Base-by-base conservation (phyloP, 2,888 invertebrate genomes). In the Sarcophaga carnaria region DNA sequence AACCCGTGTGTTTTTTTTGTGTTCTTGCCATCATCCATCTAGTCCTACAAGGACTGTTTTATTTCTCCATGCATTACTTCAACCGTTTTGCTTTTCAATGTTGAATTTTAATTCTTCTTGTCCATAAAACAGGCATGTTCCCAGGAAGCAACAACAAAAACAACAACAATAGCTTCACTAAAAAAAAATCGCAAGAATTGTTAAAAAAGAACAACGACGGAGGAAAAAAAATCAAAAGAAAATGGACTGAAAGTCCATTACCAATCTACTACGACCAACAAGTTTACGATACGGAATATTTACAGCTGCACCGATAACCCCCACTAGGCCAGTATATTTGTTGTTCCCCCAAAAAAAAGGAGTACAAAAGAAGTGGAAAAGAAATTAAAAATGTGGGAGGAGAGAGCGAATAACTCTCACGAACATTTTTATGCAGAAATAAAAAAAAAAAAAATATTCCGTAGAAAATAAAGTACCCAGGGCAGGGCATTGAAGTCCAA, bases 51-150 rank as follows among this genome's bases (percentile, higher is more conserved):
- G 27, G 27, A 27, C 27, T 83, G 63, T 37, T 20, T 45, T 67
- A 6, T 54, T 70, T 14, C 20, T 60, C 14, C 75, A 70, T 70
- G 49, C 45, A 70, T 76, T 71, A 70, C 4, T 62, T 62, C 75
- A 64, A 69, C 60, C 80, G 49, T 70, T 75, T 69, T 37, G 70
- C 75, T 80, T 78, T 84, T 76, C 75, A 82, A 81, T 87, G 84
- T 49, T 76, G 87, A 87, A 87, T 84, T 87, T 87, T 87, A 87
- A 87, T 87, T 85, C 77, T 72, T 76, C 77, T 76, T 76, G 64
- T 67, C 70, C 83, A 81, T 81, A 79, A 81, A 84, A 80, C 64
- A 69, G 72, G 60, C 60, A 80, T 75, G 47, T 66, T 84, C 64
- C 78, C 75, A 66, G 70, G 75, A 70, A 80, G 45, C 71, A 82